These are phyloP conservation scores for Platerodrilus igneus DNA, from an alignment of 2,888 invertebrate genomes.

Conservation along the genomic window DNA sequence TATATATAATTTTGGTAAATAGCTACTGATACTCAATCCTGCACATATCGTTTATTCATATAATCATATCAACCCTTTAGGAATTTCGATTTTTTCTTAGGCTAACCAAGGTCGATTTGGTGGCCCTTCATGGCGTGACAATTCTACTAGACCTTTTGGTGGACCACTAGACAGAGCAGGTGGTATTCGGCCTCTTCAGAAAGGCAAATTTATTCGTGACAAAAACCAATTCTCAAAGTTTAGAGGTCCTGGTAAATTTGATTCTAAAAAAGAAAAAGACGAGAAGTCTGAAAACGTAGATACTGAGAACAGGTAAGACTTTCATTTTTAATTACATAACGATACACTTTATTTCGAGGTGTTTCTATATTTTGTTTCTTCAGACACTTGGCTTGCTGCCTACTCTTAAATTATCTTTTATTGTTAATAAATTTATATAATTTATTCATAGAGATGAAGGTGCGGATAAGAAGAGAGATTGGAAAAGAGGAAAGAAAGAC, in stretches of 20 bases:
- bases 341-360: too few relatives aligned
- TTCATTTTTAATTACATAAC: too few relatives aligned
- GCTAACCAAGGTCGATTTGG: conserved; percentile 17
- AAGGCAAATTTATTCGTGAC: conserved; percentile 13
- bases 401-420: too few relatives aligned
- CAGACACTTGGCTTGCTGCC: too few relatives aligned
- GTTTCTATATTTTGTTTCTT: not conserved
- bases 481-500: conserved; percentile 44
- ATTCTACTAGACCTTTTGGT: conserved; percentile 17
- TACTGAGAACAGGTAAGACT: conserved; percentile 22
- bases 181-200: conserved; percentile 18
- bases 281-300: conserved; percentile 18
- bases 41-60: conserved; percentile 12
- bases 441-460: conserved; percentile 26
- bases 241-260: conserved; percentile 11
- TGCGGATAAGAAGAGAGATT: conserved; percentile 37
- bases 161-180: conserved; percentile 17
- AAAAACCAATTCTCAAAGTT: too few relatives aligned
- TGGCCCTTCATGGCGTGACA: conserved; percentile 20
- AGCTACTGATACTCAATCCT: conserved; percentile 16
- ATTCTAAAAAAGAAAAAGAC: conserved; percentile 28
- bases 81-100: conserved; percentile 13
- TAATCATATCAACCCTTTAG: conserved; percentile 7
- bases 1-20: too few relatives aligned
- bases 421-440: too few relatives aligned